A percentile compares a stretch with the other conserved stretches of the same genome.
Conservation (phyloP, 2,888 invertebrate genomes). For the Brachypterus glaber region DNA sequence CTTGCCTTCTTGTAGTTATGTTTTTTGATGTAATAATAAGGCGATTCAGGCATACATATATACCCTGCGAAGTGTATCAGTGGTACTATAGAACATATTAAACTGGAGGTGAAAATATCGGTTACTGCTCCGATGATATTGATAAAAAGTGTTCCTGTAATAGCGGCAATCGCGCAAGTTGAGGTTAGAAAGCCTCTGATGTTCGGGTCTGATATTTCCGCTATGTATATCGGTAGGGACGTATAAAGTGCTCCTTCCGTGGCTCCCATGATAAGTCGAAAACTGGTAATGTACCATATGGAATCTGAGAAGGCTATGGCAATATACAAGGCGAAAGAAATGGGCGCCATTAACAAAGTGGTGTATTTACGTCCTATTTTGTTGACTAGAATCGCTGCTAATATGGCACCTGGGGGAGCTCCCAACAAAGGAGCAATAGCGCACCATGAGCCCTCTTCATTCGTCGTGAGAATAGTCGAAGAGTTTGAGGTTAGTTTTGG, state of each 20-base stretch:
- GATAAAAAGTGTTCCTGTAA: conserved; percentile 50
- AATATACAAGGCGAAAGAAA: conserved; percentile 51
- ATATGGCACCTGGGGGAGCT: conserved; percentile 51
- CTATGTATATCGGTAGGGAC: conserved; percentile 48
- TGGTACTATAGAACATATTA: conserved; percentile 50
- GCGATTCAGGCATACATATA: conserved; percentile 58
- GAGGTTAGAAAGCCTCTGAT: conserved; percentile 52
- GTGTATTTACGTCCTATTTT: conserved; percentile 51
- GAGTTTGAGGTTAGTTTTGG: conserved; percentile 41
- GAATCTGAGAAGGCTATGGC: conserved; percentile 50
- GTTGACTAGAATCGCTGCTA: conserved; percentile 54
- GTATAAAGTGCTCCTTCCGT: conserved; percentile 41
- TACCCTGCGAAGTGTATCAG: conserved; percentile 49
- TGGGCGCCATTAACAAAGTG: conserved; percentile 29
- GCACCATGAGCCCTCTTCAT: conserved; percentile 51
- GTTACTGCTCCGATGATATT: conserved; percentile 53
- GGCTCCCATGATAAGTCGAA: conserved; percentile 41
- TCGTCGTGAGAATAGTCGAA: conserved; percentile 44
- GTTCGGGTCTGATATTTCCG: conserved; percentile 49
- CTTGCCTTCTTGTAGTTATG: conserved; percentile 41
- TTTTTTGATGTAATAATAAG: conserved; percentile 42
- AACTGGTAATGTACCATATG: conserved; percentile 46
- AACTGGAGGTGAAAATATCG: conserved; percentile 46
- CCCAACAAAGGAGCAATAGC: conserved; percentile 57
- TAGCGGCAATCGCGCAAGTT: conserved; percentile 48